These are phyloP conservation scores for Nasonia giraulti DNA, from an alignment of 1,140 invertebrate genomes.

Conservation along the genomic window DNA sequence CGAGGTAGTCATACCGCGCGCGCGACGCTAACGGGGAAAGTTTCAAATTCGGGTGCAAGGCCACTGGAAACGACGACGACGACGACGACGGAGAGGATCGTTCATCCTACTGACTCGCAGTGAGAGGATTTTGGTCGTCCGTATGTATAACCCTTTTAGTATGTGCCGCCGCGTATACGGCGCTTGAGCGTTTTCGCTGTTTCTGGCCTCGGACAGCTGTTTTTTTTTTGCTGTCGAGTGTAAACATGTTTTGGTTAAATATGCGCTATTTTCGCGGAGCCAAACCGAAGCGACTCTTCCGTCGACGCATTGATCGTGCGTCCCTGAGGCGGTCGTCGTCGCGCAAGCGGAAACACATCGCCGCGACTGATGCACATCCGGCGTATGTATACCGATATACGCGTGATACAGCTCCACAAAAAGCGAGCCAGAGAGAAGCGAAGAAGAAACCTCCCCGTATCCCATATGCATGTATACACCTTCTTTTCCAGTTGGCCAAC, in stretches of 20 bases:
- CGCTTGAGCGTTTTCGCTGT: neutral
- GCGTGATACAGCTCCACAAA: neutral
- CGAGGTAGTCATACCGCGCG: constrained; percentile 44
- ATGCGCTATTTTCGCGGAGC: neutral
- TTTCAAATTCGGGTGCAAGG: constrained; percentile 73
- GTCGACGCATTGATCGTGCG: neutral
- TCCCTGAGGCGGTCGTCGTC: neutral
- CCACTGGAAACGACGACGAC: constrained; percentile 63
- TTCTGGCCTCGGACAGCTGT: neutral
- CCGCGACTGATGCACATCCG: neutral
- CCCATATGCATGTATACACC: neutral
- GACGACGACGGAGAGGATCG: neutral
- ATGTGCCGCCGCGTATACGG: neutral
- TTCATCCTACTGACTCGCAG: constrained; percentile 17
- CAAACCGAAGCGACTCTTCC: neutral
- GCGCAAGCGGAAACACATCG: neutral
- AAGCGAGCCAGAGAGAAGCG: neutral
- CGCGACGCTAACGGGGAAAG: constrained; percentile 69
- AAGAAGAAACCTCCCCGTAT: neutral
- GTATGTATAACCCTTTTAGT: neutral
- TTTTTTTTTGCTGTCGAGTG: neutral
- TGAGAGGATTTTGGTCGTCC: neutral
- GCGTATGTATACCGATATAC: neutral
- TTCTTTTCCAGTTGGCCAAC: neutral
- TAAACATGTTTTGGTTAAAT: too few species aligned